Evolutionary conservation across 2,797 vertebrate species (phyloP).

Genomic region (Xiphorhynchus erythropygius): DNA sequence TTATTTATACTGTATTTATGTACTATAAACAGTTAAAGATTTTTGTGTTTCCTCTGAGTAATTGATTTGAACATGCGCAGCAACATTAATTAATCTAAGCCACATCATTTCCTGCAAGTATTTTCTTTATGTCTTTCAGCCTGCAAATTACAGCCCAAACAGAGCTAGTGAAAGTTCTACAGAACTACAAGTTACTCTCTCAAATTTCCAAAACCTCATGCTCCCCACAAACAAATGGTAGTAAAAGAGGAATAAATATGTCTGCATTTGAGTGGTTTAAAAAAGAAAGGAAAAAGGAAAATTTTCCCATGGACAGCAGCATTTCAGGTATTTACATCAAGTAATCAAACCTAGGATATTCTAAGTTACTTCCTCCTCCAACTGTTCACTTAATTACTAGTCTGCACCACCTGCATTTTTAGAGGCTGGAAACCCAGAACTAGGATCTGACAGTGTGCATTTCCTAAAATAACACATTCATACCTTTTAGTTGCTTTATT

Average conservation of each 20-base stretch:
- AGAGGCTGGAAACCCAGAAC: neutral
- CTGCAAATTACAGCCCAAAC: neutral
- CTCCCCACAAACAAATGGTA: neutral
- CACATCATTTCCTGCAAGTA: neutral
- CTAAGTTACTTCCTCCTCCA: neutral
- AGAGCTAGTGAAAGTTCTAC: neutral
- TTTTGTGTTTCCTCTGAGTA: neutral
- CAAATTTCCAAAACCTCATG: neutral
- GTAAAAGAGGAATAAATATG: neutral
- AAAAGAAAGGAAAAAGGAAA: too few species aligned
- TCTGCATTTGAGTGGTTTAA: neutral
- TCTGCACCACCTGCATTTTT: neutral
- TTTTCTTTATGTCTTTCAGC: neutral
- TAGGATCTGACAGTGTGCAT: neutral
- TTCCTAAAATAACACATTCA: constrained; percentile 1
- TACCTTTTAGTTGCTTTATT: neutral
- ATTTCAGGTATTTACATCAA: neutral
- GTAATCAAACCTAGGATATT: neutral
- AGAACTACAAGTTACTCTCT: neutral
- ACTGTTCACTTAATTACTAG: neutral
- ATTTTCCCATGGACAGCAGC: neutral
- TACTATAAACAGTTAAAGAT: constrained; percentile 31
- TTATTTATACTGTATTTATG: constrained; percentile 35
- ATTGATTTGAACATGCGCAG: neutral
- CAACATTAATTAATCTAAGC: neutral